Conservation (phyloP, 2,113 vertebrate genomes). For the Phylloscopus trochiloides region DNA sequence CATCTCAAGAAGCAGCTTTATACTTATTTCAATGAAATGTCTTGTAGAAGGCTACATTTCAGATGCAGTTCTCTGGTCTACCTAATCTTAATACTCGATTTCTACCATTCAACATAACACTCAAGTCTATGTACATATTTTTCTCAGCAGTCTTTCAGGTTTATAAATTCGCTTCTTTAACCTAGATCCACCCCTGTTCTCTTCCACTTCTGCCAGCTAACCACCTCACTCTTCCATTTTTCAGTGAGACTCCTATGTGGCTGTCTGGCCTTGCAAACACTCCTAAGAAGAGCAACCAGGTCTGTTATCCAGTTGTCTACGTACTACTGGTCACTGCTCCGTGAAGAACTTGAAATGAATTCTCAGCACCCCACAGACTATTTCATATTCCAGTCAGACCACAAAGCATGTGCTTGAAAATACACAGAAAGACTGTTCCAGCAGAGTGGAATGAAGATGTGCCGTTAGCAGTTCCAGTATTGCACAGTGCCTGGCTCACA, state of each 20-base stretch:
- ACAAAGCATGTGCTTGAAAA: neutral
- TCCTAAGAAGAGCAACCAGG: neutral
- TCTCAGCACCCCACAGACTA: neutral
- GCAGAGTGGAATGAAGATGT: neutral
- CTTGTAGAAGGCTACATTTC: neutral
- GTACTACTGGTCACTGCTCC: accelerated
- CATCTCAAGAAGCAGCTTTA: neutral
- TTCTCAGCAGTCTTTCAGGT: neutral
- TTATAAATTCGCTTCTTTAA: neutral
- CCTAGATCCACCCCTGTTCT: neutral
- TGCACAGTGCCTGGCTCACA: neutral
- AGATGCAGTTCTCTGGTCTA: neutral
- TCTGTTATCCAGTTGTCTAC: neutral
- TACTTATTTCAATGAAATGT: neutral
- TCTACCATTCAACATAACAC: neutral
- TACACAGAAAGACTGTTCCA: neutral
- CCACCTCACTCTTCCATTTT: neutral
- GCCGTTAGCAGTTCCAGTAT: neutral
- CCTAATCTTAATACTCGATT: neutral
- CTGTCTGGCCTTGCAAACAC: neutral
- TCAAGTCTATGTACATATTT: neutral
- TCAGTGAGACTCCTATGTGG: accelerated
- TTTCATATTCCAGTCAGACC: neutral
- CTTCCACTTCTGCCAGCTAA: neutral
- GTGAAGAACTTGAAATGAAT: neutral